Base-by-base conservation (phyloP, 2,797 vertebrate species). In the Gymnoscopelus braueri region DNA sequence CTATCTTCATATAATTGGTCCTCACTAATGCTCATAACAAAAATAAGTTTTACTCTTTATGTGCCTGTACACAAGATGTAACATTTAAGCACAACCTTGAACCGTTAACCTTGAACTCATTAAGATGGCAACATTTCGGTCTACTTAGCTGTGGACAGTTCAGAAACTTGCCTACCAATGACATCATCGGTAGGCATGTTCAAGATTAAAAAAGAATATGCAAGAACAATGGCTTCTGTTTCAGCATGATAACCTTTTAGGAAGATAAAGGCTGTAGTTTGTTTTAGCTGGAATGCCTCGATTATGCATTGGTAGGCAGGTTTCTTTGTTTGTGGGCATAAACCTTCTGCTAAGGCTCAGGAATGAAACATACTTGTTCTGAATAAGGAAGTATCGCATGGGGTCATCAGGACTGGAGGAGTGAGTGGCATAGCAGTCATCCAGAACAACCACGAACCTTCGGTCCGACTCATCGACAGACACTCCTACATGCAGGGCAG, bases 401-500 rank as follows among this genome's bases (percentile, higher is more conserved):
- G 79, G 63, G 61, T 92, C 79, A 0, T 67, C 2, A 15, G 74
- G 71, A 50, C 87, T 71, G 3, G 66, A 0, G 0, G 89, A 83
- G 19, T 89, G 85, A 0, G 91, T 92, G 50, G 89, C 83, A 5
- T 90, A 94, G 80, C 95, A 95, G 63, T 93, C 77, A 15, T 85
- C 89, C 72, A 95, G 10, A 58, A 93, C 63, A 5, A 93, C 74
- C 1, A 72, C 84, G 50, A 95, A 93, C 10, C 1, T 50, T 12
- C 60, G 55, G 0, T 93, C 88, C 0, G 71, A 82, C 2, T 56
- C 70, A 0, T 86, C 67, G 58, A 94, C 78, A 49, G 85, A 79
- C 73, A 91, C 70, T 0, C 90, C 91, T 67, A 95, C 90, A 0
- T 93, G 85, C 8, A 95, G 75, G 0, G 83, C 69, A 1, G 87